A percentile compares a stretch with the other conserved stretches of the same genome.
These are phyloP conservation scores for Idaea dimidiata DNA, from an alignment of 2,888 invertebrate species.

Conservation along the genomic window DNA sequence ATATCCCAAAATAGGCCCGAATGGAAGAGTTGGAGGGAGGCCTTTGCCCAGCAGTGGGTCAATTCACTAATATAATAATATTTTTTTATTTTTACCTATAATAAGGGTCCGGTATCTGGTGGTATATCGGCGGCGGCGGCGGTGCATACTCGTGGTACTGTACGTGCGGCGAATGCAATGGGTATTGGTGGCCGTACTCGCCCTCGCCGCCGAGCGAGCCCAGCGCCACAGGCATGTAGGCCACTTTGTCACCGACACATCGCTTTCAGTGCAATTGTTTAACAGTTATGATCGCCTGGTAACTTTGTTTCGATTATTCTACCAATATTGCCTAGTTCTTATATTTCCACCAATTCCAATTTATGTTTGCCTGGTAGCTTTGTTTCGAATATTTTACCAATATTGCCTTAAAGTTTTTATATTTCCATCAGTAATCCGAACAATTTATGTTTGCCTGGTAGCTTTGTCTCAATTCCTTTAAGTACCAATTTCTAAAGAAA, in stretches of 20 bases:
- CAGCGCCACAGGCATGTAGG: slow-evolving; percentile 84
- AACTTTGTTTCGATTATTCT: not conserved
- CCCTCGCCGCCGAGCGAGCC: slow-evolving; percentile 84
- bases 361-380: slow-evolving; percentile 44
- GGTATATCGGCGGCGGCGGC: slow-evolving; percentile 76
- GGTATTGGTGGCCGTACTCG: slow-evolving; percentile 75
- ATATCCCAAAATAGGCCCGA: too few species aligned
- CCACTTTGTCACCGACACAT: slow-evolving; percentile 84
- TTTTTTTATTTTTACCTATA: slow-evolving; percentile 54
- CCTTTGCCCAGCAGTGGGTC: too few species aligned
- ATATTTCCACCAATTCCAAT: slow-evolving; percentile 12
- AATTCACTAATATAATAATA: too few species aligned
- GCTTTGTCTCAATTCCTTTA: slow-evolving; percentile 17
- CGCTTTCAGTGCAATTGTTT: slow-evolving; percentile 39
- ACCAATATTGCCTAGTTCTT: too few species aligned
- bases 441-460: slow-evolving; percentile 40
- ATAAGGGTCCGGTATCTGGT: slow-evolving; percentile 68
- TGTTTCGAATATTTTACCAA: not conserved
- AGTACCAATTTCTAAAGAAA: not conserved
- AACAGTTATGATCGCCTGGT: slow-evolving; percentile 4
- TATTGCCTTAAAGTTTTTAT: too few species aligned
- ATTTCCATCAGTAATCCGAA: slow-evolving; percentile 13
- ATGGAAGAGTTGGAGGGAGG: too few species aligned
- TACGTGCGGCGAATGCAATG: slow-evolving; percentile 55
- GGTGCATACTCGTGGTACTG: slow-evolving; percentile 81